Conservation (phyloP, 2,113 vertebrate genomes). For the Willisornis vidua region DNA sequence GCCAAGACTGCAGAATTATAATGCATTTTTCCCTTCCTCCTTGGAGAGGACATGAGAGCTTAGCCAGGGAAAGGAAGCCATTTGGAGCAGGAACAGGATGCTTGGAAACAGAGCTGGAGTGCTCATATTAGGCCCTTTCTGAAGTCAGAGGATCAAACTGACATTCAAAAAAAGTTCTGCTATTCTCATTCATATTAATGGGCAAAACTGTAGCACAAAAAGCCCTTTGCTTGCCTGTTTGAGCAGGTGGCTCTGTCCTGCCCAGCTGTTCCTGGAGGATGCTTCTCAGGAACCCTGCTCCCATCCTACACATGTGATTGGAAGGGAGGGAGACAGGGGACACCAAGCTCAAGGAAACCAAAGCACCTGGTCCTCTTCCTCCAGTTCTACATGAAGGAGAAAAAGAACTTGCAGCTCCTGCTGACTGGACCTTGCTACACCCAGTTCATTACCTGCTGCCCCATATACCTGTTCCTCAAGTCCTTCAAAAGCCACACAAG, state of each 20-base stretch:
- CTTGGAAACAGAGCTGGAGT: conserved; percentile 1
- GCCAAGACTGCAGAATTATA: conserved; percentile 20
- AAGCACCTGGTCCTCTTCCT: background rate
- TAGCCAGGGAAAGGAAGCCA: conserved; percentile 42
- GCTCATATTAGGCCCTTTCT: background rate
- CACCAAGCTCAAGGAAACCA: background rate
- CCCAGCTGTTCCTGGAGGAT: background rate
- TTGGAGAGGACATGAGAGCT: conserved; percentile 27
- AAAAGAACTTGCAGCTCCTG: background rate
- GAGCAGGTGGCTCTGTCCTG: background rate
- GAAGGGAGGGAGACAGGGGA: background rate
- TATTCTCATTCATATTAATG: background rate
- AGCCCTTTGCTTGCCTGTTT: background rate
- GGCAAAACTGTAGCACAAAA: background rate
- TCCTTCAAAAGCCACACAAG: background rate
- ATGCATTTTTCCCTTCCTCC: background rate
- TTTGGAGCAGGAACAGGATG: conserved; percentile 72
- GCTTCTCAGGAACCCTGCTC: background rate
- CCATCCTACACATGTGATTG: fast-evolving
- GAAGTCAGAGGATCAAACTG: background rate
- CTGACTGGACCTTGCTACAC: background rate
- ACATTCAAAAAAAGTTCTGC: background rate
- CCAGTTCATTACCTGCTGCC: background rate
- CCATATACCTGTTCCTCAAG: background rate
- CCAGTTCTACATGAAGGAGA: background rate